These are phyloP conservation scores for Nectonema munidae DNA, from an alignment of 2,888 invertebrate species.

Conservation along the genomic window DNA sequence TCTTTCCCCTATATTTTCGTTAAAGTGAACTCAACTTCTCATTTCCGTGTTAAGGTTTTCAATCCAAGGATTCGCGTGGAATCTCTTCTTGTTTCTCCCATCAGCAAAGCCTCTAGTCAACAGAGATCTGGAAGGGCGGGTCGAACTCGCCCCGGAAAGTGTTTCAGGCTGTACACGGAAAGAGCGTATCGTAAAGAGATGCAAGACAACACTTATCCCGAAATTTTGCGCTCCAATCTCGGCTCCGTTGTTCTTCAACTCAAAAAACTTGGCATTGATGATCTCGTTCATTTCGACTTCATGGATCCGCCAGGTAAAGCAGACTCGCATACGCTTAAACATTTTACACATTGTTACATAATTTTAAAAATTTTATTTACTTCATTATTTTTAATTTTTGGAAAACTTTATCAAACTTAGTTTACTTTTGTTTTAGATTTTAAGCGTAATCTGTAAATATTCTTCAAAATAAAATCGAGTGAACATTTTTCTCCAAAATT, in stretches of 20 bases:
- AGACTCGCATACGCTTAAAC: background rate
- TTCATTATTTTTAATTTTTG: background rate
- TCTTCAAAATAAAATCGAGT: no score
- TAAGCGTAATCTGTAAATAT: slow-evolving; percentile 2
- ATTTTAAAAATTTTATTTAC: background rate
- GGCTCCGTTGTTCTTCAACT: slow-evolving; percentile 88
- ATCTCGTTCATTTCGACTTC: slow-evolving; percentile 95
- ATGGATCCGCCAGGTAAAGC: slow-evolving; percentile 70
- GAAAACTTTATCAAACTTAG: background rate
- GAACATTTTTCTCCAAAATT: no score
- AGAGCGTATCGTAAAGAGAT: slow-evolving; percentile 72
- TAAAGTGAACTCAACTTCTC: no score
- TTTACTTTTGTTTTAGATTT: slow-evolving; percentile 8
- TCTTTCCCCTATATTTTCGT: no score
- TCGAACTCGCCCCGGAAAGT: slow-evolving; percentile 84
- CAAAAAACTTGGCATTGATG: slow-evolving; percentile 91
- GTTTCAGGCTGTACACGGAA: slow-evolving; percentile 56
- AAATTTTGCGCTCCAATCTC: slow-evolving; percentile 62
- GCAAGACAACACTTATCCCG: slow-evolving; percentile 92
- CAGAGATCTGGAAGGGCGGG: slow-evolving; percentile 91
- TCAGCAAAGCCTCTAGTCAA: slow-evolving; percentile 91
- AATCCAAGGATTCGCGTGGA: slow-evolving; percentile 68
- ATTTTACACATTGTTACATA: background rate
- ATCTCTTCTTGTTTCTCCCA: slow-evolving; percentile 78
- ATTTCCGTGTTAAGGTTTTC: slow-evolving; percentile 38